A percentile compares a stretch with the other conserved stretches of the same genome.
Evolutionary conservation across 2,113 vertebrate genomes (phyloP).

Genomic region (Chlamydotis undulata): DNA sequence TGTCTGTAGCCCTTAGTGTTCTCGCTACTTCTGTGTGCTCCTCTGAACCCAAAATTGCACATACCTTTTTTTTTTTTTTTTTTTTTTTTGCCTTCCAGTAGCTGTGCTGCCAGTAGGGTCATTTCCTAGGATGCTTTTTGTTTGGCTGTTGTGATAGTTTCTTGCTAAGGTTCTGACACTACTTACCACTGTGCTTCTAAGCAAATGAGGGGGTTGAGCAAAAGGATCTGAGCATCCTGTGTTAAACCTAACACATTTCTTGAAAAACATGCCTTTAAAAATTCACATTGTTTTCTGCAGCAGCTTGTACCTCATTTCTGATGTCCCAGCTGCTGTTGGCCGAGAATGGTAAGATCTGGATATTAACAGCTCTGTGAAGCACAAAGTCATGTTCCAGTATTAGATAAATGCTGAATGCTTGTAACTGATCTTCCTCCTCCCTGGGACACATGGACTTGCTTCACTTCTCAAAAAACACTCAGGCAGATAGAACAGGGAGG

Average conservation of each 20-base stretch:
- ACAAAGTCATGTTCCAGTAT: background rate
- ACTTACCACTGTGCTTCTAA: background rate
- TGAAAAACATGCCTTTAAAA: background rate
- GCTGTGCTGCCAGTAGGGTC: background rate
- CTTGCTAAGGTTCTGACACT: background rate
- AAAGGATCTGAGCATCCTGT: background rate
- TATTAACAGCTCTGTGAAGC: background rate
- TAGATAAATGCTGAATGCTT: background rate
- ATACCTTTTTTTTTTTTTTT: background rate
- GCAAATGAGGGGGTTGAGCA: background rate
- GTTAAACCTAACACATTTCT: background rate
- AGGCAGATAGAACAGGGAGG: background rate
- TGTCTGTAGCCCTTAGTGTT: background rate
- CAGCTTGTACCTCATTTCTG: background rate
- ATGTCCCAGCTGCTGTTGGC: background rate
- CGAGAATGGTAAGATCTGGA: background rate
- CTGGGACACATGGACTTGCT: background rate
- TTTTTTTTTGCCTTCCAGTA: background rate
- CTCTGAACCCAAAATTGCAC: background rate
- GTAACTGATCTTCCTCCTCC: background rate
- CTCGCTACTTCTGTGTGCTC: background rate
- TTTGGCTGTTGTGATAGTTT: background rate
- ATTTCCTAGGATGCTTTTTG: background rate
- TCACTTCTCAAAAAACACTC: background rate
- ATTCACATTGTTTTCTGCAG: background rate